Conservation (phyloP, 2,113 vertebrate genomes). For the Phodopus roborovskii region DNA sequence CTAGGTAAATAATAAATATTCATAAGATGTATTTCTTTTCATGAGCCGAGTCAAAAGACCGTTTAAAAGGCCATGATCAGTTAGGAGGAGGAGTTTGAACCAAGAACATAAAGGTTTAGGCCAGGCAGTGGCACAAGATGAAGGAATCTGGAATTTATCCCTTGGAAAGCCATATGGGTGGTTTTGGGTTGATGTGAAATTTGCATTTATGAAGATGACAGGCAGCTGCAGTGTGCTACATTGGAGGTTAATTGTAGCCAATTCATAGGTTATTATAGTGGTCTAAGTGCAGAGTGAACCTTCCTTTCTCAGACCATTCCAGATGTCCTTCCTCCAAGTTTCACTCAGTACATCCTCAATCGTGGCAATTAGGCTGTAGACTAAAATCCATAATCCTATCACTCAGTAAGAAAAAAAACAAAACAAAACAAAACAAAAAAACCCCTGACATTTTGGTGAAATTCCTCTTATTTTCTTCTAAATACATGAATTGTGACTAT, state of each 20-base stretch:
- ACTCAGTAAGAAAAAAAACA: background rate
- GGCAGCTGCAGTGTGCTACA: background rate
- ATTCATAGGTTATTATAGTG: background rate
- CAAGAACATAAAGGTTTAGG: constrained; percentile 22
- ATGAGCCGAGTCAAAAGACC: background rate
- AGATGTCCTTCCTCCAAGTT: background rate
- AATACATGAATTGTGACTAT: background rate
- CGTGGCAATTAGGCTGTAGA: background rate
- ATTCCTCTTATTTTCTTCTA: background rate
- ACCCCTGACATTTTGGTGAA: background rate
- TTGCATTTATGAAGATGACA: background rate
- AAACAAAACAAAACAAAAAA: background rate
- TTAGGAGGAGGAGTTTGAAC: constrained; percentile 26
- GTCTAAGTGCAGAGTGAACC: background rate
- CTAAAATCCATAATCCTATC: background rate
- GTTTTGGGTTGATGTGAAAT: background rate
- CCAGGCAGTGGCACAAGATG: background rate
- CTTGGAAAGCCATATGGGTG: background rate
- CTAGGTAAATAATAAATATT: background rate
- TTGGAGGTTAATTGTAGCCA: background rate
- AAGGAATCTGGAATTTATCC: constrained; percentile 24
- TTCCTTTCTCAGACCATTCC: background rate
- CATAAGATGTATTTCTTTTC: constrained; percentile 29
- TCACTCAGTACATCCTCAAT: background rate
- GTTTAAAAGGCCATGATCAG: constrained; percentile 9